Percentiles rank a stretch among this genome's conserved stretches.
Evolutionary conservation across 2,113 vertebrate species (phyloP).

Genomic region (Heterotis niloticus): DNA sequence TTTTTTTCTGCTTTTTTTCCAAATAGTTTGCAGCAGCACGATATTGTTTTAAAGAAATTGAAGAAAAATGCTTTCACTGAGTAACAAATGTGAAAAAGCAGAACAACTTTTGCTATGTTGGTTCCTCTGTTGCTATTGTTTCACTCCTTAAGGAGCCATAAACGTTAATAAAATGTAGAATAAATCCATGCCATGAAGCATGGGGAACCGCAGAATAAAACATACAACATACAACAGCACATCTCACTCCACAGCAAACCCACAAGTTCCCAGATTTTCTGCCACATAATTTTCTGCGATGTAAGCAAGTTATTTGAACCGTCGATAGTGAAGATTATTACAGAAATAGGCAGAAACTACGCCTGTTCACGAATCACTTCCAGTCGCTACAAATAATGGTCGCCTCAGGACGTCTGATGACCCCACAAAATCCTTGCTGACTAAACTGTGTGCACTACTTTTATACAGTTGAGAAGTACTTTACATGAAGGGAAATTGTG

Average conservation of each 20-base stretch:
- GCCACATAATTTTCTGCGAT: not conserved
- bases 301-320: not conserved
- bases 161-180: not conserved
- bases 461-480: no score
- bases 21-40: slow-evolving; percentile 37
- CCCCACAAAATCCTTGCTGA: slow-evolving; percentile 8
- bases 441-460: not conserved
- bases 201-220: slow-evolving; percentile 36
- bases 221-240: slow-evolving; percentile 44
- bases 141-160: not conserved
- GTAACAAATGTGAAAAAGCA: slow-evolving; percentile 18
- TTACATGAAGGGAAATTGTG: no score
- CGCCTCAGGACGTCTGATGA: slow-evolving; percentile 26
- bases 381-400: slow-evolving; percentile 14
- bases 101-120: not conserved
- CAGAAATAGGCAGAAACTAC: not conserved
- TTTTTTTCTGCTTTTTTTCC: not conserved
- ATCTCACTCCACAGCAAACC: slow-evolving; percentile 26
- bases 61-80: slow-evolving; percentile 15
- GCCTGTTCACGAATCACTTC: slow-evolving; percentile 1
- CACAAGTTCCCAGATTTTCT: not conserved
- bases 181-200: not conserved
- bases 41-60: slow-evolving; percentile 27
- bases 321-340: slow-evolving; percentile 10
- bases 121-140: slow-evolving; percentile 15